These are phyloP conservation scores for Hydraecia micacea DNA, from an alignment of 2,888 invertebrate species.

Conservation along the genomic window DNA sequence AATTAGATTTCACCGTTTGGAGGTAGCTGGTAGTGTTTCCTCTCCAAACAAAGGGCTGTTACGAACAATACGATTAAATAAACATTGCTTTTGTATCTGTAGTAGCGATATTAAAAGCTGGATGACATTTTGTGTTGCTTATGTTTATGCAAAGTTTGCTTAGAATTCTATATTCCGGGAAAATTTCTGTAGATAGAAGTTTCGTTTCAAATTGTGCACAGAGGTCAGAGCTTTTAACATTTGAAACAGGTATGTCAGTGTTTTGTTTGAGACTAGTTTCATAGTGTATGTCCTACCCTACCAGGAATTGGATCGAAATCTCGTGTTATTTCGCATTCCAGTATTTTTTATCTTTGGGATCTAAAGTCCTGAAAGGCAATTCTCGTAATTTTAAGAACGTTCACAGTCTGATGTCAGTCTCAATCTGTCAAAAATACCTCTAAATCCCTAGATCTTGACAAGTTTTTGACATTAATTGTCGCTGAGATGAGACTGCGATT, in stretches of 20 bases:
- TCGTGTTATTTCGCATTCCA: not conserved
- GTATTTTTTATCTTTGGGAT: not conserved
- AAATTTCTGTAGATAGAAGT: not conserved
- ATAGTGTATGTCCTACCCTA: not conserved
- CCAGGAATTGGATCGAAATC: not conserved
- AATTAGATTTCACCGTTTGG: slow-evolving; percentile 72
- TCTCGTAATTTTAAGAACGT: too few relatives aligned
- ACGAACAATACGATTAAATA: slow-evolving; percentile 69
- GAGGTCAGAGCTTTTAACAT: not conserved
- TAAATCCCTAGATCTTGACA: too few relatives aligned
- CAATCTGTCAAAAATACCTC: too few relatives aligned
- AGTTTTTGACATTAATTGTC: too few relatives aligned
- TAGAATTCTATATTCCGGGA: slow-evolving; percentile 26
- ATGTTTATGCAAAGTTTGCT: slow-evolving; percentile 31
- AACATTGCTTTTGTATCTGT: slow-evolving; percentile 63
- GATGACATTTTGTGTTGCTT: slow-evolving; percentile 39
- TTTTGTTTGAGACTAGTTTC: not conserved
- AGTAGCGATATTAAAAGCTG: slow-evolving; percentile 52
- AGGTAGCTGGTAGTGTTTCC: slow-evolving; percentile 67
- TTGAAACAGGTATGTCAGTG: not conserved
- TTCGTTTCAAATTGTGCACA: not conserved
- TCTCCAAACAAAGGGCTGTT: slow-evolving; percentile 69
- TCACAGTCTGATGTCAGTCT: too few relatives aligned
- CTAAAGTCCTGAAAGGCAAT: too few relatives aligned
- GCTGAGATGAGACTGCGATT: too few relatives aligned